These are phyloP conservation scores for Oreochromis mossambicus DNA, from an alignment of 2,797 vertebrate species.

Conservation along the genomic window DNA sequence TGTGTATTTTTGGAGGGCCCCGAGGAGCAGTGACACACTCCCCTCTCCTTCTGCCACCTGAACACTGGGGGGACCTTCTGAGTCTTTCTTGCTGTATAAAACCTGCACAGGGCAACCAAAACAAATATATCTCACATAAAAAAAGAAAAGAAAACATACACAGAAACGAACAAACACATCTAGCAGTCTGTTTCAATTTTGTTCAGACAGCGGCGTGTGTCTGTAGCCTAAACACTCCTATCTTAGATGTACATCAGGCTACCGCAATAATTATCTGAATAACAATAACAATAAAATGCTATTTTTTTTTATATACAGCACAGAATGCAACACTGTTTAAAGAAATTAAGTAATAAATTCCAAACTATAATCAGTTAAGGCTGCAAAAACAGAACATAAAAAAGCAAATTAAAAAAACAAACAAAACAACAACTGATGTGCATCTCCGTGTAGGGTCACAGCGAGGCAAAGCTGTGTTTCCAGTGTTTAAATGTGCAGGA, in stretches of 20 bases:
- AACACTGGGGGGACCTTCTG: slow-evolving; percentile 71
- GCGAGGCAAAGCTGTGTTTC: background rate
- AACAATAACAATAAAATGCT: background rate
- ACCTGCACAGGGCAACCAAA: slow-evolving; percentile 69
- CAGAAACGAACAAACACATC: background rate
- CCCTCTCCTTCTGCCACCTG: slow-evolving; percentile 82
- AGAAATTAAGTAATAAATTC: background rate
- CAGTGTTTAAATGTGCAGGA: background rate
- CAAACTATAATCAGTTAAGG: background rate
- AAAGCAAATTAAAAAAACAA: background rate
- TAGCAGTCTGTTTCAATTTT: background rate
- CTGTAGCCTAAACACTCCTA: background rate
- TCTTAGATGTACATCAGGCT: background rate
- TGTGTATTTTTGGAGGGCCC: slow-evolving; percentile 80
- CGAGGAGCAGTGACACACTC: slow-evolving; percentile 77
- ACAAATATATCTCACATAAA: background rate
- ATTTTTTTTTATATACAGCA: background rate
- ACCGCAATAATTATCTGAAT: background rate
- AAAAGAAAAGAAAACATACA: background rate
- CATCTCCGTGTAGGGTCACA: background rate
- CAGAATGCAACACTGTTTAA: background rate
- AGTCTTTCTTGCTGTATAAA: slow-evolving; percentile 79
- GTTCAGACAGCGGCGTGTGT: background rate
- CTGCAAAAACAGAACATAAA: background rate
- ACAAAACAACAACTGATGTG: background rate